phyloP scores from a whole-genome alignment of 2,113 vertebrate genomes.

The Neodon shergylaensis region DNA sequence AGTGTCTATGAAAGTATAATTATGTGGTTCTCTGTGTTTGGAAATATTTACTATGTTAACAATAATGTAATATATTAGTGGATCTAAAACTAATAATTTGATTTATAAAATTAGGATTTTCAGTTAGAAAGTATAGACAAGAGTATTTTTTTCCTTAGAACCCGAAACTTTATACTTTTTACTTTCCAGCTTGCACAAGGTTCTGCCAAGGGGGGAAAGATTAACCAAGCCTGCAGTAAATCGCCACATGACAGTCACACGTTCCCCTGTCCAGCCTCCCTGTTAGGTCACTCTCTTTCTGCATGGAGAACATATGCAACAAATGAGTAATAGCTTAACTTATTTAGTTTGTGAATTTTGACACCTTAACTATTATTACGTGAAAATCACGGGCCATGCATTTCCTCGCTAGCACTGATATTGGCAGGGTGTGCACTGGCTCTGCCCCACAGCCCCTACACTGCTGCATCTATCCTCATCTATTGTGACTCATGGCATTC shows the following conservation, averaged over 20 bases:
- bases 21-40: not conserved
- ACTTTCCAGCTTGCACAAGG: not conserved
- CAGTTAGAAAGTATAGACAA: not conserved
- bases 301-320: not conserved
- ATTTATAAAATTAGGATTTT: slow-evolving; percentile 11
- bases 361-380: not conserved
- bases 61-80: not conserved
- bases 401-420: not conserved
- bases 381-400: not conserved
- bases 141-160: not conserved
- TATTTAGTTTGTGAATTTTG: slow-evolving; percentile 8
- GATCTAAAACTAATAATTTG: not conserved
- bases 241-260: not conserved
- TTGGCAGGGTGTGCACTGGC: too few relatives aligned
- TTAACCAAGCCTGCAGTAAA: not conserved
- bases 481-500: not conserved
- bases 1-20: not conserved
- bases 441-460: not conserved
- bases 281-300: not conserved
- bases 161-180: not conserved
- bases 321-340: not conserved
- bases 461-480: not conserved
- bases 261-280: rapidly evolving
- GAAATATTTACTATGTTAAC: slow-evolving; percentile 1
- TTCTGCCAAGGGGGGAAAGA: not conserved